Conservation (phyloP, 2,888 invertebrate species). For the Microplitis deprimator region DNA sequence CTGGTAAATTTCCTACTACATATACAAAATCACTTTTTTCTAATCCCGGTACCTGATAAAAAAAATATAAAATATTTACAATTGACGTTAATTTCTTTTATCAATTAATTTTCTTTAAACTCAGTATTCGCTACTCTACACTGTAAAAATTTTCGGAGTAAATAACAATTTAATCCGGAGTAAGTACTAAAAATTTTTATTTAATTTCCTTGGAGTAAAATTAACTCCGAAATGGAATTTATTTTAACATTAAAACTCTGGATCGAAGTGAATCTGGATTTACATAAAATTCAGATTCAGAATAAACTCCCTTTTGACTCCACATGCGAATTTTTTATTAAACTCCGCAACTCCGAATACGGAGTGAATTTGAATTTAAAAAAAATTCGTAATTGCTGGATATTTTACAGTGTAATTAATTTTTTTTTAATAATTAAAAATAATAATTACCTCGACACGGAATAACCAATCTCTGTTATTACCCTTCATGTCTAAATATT, state of each 20-base stretch:
- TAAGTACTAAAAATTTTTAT: no score
- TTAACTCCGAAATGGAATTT: no score
- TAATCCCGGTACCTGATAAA: slow-evolving; percentile 60
- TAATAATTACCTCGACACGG: slow-evolving; percentile 64
- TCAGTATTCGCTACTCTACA: neutral
- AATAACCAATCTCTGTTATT: slow-evolving; percentile 68
- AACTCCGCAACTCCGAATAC: no score
- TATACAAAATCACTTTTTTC: slow-evolving; percentile 68
- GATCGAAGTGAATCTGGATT: no score
- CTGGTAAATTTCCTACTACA: slow-evolving; percentile 68
- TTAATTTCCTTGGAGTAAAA: no score
- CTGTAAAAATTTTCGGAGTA: neutral
- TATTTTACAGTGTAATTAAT: neutral
- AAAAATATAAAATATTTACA: slow-evolving; percentile 30
- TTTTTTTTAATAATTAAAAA: slow-evolving; percentile 7
- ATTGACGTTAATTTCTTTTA: neutral
- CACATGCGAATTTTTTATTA: no score
- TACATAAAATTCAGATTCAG: no score
- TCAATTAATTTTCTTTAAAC: no score
- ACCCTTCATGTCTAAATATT: slow-evolving; percentile 62
- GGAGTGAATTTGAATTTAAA: no score
- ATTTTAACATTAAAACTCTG: no score
- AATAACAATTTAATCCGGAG: neutral
- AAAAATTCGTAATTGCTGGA: neutral
- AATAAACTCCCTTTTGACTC: no score